Evolutionary conservation across 2,113 vertebrate genomes (phyloP).

Genomic region (Scopus umbretta): DNA sequence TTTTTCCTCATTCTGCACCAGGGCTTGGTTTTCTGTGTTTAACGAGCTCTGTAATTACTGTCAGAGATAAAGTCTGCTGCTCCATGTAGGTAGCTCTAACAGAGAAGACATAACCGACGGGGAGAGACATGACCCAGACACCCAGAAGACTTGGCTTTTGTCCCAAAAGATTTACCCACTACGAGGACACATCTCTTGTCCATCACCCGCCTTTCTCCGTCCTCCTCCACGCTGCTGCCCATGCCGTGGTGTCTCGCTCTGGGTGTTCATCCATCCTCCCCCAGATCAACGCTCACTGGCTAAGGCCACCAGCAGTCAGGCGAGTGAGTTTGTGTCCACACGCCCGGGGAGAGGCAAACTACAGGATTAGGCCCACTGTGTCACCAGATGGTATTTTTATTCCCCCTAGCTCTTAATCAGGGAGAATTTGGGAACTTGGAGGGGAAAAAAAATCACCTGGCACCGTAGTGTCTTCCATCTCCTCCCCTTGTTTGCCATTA

Average conservation of each 20-base stretch:
- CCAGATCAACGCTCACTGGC: accelerated
- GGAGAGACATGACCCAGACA: accelerated
- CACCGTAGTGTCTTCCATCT: neutral
- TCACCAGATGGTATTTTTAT: neutral
- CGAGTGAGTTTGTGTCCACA: neutral
- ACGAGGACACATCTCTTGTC: neutral
- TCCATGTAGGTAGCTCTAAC: neutral
- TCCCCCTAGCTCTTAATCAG: neutral
- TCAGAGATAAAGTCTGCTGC: neutral
- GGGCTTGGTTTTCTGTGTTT: neutral
- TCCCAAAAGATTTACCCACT: neutral
- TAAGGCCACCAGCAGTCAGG: neutral
- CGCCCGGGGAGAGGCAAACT: neutral
- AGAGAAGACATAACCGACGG: neutral
- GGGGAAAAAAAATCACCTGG: accelerated
- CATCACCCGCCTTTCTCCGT: neutral
- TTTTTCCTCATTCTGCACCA: neutral
- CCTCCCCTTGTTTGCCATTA: neutral
- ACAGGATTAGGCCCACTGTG: neutral
- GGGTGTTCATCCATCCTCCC: neutral
- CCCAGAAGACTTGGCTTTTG: neutral
- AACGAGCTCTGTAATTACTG: neutral
- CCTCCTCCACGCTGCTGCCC: neutral
- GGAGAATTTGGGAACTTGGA: neutral
- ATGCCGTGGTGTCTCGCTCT: accelerated